Percentiles rank a stretch among this genome's conserved stretches.
Evolutionary conservation across 2,797 vertebrate genomes (phyloP).

Genomic region (Cuniculus paca): DNA sequence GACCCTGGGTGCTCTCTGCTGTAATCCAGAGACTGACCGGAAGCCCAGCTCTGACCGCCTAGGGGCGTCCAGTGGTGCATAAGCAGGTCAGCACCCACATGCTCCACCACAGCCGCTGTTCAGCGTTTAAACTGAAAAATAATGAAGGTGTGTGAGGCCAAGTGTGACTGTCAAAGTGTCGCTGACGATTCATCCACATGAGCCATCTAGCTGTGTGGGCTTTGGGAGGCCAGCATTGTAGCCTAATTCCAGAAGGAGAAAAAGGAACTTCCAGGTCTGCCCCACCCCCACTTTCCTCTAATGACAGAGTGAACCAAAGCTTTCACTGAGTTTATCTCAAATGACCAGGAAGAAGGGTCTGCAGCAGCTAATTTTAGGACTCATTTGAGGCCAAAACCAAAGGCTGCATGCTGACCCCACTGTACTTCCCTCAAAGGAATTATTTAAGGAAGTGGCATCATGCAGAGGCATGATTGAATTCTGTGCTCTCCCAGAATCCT

Average conservation of each 20-base stretch:
- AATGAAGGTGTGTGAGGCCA: not conserved
- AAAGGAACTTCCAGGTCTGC: not conserved
- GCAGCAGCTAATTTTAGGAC: not conserved
- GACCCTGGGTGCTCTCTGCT: not conserved
- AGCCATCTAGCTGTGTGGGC: not conserved
- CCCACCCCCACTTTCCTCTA: not conserved
- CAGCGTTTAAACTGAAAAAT: not conserved
- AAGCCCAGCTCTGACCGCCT: not conserved
- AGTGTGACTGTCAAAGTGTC: not conserved
- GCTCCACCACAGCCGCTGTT: not conserved
- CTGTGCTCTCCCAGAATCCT: not conserved
- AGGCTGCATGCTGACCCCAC: not conserved
- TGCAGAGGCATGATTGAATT: not conserved
- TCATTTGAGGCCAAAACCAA: not conserved
- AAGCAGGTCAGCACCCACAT: too few species aligned
- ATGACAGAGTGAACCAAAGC: not conserved
- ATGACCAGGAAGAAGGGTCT: too few species aligned
- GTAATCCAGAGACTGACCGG: too few species aligned
- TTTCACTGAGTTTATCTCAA: not conserved
- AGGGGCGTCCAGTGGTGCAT: accelerated
- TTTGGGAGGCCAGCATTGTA: not conserved
- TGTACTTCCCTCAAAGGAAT: not conserved
- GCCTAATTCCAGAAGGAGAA: not conserved
- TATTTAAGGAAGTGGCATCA: not conserved
- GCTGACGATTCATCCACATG: not conserved